Base-by-base conservation (phyloP, 2,888 invertebrate genomes). In the Rapana venosa region DNA sequence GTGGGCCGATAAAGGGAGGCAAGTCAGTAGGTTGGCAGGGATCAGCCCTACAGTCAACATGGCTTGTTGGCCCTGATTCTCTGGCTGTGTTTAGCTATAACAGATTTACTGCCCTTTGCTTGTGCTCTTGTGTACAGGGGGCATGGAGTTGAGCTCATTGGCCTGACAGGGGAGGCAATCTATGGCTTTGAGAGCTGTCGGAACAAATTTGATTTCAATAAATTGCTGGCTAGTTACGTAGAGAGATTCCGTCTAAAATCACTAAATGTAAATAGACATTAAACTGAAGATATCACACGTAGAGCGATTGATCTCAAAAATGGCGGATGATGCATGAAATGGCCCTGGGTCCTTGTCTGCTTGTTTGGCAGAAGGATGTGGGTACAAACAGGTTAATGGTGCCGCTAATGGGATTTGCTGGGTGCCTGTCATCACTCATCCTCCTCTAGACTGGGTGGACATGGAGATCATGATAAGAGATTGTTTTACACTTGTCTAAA, bases 31-130 rank as follows among this genome's bases (percentile, higher is more conserved):
- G 79, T 79, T 79, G 79, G 32, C 79, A 79, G 15, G 79, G 32
- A 79, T 79, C 79, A 79, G 79, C 79, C 79, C 79, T 32, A 32
- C 15, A 79, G 32, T 79, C 32, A 79, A 79, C 79, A 79, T 15
- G 79, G 32, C 32, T 79, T 79, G 79, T 79, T 15, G 79, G 79
- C 79, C 35, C 79, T 79, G 79, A 79, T 79, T 79, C 79, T 22
- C 32, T 32, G 79, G 32, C 79, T 35, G 35, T 79, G 79, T 79
- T 79, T 79, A 79, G 32, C 79, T 1, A 35, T 6, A 32, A 79
- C 79, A 79, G 79, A 79, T 79, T 79, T 79, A 79, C 79, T 32
- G 79, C 79, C 32, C 32, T 79, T 35, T 74, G 70, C 70, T 74
- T 74, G 70, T 11, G n/a, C 70, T 74, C 70, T 74, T 74, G 70